phyloP scores from a whole-genome alignment of 1,140 invertebrate genomes.

The Saccostrea glomerata region DNA sequence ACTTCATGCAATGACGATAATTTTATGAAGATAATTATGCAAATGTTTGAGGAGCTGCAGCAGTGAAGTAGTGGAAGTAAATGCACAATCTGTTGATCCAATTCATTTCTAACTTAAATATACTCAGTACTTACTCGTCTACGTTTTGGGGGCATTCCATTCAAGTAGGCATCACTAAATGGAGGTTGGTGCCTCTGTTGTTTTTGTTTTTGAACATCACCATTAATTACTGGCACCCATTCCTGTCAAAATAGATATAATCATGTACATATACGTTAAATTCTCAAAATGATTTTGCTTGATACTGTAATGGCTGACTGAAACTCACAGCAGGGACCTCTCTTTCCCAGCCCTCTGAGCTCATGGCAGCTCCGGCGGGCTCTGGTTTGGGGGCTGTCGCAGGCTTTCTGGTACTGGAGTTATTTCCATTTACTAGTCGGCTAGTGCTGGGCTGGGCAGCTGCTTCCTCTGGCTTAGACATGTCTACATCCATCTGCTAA shows the following conservation, averaged over 20 bases:
- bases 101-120: not conserved
- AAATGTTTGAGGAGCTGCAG: not conserved
- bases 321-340: constrained; percentile 44
- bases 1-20: not conserved
- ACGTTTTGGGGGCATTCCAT: constrained; percentile 89
- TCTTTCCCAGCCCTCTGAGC: constrained; percentile 28
- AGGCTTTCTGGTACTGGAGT: not conserved
- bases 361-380: constrained; percentile 43
- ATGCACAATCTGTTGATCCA: too few relatives aligned
- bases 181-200: constrained; percentile 80
- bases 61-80: too few relatives aligned
- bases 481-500: constrained; percentile 42
- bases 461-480: constrained; percentile 31
- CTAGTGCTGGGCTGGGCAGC: constrained; percentile 37
- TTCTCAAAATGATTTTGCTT: not conserved
- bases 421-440: constrained; percentile 9
- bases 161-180: constrained; percentile 91
- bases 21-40: not conserved
- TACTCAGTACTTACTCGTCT: constrained; percentile 82
- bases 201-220: constrained; percentile 83
- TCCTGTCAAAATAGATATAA: constrained; percentile 80
- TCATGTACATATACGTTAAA: not conserved
- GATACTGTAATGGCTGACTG: not conserved
- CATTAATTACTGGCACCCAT: constrained; percentile 90
- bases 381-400: constrained; percentile 38